Percentiles rank a stretch among this genome's conserved stretches.
Conservation (phyloP, 2,797 vertebrate genomes). For the Clarias platycephalus region DNA sequence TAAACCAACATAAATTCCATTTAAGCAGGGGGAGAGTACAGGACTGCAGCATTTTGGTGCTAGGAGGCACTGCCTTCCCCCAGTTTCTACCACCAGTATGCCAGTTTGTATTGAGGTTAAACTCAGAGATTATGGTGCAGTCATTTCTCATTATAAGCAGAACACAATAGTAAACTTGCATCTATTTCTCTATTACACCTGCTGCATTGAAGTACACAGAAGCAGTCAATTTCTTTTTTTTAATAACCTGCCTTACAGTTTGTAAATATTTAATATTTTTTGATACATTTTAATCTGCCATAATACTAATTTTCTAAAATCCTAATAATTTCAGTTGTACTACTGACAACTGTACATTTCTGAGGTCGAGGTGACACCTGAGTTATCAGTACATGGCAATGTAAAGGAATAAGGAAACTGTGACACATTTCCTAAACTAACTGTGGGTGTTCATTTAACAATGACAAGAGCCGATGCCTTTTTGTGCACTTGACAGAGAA, state of each 20-base stretch:
- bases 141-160: conserved; percentile 41
- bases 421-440: conserved; percentile 7
- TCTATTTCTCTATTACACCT: conserved; percentile 46
- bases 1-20: conserved; percentile 77
- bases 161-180: conserved; percentile 45
- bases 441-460: conserved; percentile 66
- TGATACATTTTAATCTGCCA: background rate
- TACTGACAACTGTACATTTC: background rate
- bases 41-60: conserved; percentile 33
- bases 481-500: conserved; percentile 71
- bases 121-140: conserved; percentile 45
- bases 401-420: conserved; percentile 21
- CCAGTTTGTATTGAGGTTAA: conserved; percentile 45
- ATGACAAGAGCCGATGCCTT: conserved; percentile 72
- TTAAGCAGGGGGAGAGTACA: conserved; percentile 62
- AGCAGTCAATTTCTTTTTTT: background rate
- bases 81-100: conserved; percentile 14
- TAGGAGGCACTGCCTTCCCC: conserved; percentile 22
- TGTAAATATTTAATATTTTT: background rate
- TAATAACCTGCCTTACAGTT: conserved; percentile 5
- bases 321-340: background rate
- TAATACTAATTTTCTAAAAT: background rate
- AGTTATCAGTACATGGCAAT: conserved; percentile 20
- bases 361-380: background rate
- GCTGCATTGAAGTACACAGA: conserved; percentile 12